Evolutionary conservation across 2,888 invertebrate genomes (phyloP), one percentile per base, ranked within the genome.

Genomic region (Drosophila monieri): DNA sequence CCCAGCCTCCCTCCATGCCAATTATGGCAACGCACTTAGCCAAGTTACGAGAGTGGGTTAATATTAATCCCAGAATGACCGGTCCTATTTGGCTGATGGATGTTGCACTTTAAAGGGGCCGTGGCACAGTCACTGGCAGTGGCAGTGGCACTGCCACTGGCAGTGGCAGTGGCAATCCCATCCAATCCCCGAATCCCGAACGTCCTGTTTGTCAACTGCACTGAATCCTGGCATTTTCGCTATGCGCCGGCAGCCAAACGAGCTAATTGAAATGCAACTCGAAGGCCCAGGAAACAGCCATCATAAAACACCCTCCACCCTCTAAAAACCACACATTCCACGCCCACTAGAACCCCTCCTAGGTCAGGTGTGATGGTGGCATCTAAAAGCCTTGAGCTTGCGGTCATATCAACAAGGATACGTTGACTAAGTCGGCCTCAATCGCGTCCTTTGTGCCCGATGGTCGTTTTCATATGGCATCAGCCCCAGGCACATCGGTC

Each of bases 391-490:
- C 62, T 72, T 48, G 58, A 51, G 72, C 52, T 61, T 59, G 60
- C 44, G 80, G 67, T 59, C 49, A 55, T 35, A 54, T 67, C 70
- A 69, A 67, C 59, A 35, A 39, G 72, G 61, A 69, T 47, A 44
- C 61, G 51, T 46, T 70, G 72, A 35, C 71, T 61, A 61, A 55
- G 51, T 48, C 32, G 56, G 55, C 71, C 71, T 55, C 72, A 62
- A 70, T 71, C 57, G 59, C 58, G 49, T 69, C 55, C 69, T 85
- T 61, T 61, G 66, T 66, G 58, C 77, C 72, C 79, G 84, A 83
- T 83, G 72, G 83, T 21, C 43, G 68, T 43, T 21, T 70, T 83
- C 80, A 83, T 85, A 72, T 85, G 77, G 66, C 44, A 66, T 67
- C 72, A 66, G 78, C 72, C 72, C 74, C 43, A 30, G 59, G 65